Conservation (phyloP, 2,797 vertebrate genomes). For the Chelidonichthys spinosus region DNA sequence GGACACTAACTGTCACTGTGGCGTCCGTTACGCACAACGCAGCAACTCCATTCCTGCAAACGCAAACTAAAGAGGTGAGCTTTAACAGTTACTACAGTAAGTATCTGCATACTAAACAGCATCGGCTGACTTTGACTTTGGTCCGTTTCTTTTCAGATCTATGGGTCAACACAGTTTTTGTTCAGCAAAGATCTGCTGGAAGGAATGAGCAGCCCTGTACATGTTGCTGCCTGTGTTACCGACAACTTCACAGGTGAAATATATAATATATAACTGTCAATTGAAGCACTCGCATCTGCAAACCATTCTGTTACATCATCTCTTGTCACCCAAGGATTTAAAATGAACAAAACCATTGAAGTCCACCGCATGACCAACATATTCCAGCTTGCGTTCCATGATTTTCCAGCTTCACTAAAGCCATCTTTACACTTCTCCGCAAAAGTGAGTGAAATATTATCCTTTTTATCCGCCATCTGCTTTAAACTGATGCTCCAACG, state of each 20-base stretch:
- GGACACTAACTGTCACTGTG: constrained; percentile 49
- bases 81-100: neutral
- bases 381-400: constrained; percentile 67
- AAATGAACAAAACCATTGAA: constrained; percentile 52
- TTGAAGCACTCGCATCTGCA: neutral
- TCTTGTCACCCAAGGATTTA: constrained; percentile 47
- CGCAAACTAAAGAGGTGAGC: constrained; percentile 67
- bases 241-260: constrained; percentile 59
- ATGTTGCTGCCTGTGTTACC: constrained; percentile 55
- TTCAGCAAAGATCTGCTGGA: constrained; percentile 63
- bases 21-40: neutral
- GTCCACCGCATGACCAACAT: constrained; percentile 35
- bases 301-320: neutral
- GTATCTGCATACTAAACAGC: neutral
- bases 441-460: constrained; percentile 53
- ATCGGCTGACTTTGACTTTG: neutral
- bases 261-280: neutral
- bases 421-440: constrained; percentile 70
- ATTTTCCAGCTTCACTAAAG: constrained; percentile 58
- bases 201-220: neutral
- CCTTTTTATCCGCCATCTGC: neutral
- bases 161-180: constrained; percentile 70
- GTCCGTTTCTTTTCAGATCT: constrained; percentile 59
- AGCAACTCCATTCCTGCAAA: constrained; percentile 12
- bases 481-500: neutral